phyloP scores from a whole-genome alignment of 2,113 vertebrate species.

The Eclectus roratus region DNA sequence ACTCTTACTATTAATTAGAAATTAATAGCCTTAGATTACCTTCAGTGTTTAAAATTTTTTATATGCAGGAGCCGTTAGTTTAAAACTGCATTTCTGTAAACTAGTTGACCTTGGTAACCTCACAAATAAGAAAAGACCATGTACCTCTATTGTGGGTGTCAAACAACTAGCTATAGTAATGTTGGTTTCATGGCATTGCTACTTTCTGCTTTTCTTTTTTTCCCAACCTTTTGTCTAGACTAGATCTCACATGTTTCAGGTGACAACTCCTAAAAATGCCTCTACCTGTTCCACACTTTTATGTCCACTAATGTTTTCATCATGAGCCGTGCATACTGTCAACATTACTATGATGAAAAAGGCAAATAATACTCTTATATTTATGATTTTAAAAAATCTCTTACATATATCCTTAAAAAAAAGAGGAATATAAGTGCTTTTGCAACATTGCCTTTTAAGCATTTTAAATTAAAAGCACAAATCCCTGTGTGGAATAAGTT shows the following conservation, averaged over 20 bases:
- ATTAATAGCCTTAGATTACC: neutral
- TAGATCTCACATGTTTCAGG: neutral
- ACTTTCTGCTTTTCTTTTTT: neutral
- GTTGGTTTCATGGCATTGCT: neutral
- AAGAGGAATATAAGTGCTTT: neutral
- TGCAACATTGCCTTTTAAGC: neutral
- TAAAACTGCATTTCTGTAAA: neutral
- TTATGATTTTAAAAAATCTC: neutral
- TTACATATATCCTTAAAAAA: neutral
- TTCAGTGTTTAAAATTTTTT: rapidly evolving
- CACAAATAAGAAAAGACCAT: rapidly evolving
- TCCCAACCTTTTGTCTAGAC: neutral
- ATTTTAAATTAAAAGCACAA: conserved; percentile 22
- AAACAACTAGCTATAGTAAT: neutral
- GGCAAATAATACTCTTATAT: neutral
- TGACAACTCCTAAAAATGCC: neutral
- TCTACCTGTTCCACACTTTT: neutral
- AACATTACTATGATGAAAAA: neutral
- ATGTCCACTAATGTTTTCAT: neutral
- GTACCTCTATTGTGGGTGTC: neutral
- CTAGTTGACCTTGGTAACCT: neutral
- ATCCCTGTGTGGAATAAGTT: neutral
- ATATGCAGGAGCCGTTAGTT: neutral
- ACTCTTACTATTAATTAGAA: neutral
- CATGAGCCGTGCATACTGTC: neutral